A percentile compares a stretch with the other conserved stretches of the same genome.
Conservation (phyloP, 2,113 vertebrate genomes). For the Sapajus apella region DNA sequence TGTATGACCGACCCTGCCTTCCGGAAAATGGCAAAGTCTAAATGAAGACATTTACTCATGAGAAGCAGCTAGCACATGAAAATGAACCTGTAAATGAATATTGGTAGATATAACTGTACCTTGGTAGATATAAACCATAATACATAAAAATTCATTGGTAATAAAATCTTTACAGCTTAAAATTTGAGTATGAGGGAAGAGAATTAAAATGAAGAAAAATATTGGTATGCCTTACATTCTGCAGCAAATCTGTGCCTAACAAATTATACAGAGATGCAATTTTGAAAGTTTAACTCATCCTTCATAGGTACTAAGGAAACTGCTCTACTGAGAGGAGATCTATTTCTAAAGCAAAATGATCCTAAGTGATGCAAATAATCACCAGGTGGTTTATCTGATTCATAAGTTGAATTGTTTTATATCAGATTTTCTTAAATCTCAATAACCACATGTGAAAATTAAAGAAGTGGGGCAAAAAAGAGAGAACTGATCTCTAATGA, state of each 20-base stretch:
- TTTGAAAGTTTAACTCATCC: conserved; percentile 11
- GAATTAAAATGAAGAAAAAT: conserved; percentile 13
- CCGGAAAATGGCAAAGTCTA: background rate
- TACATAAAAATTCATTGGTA: background rate
- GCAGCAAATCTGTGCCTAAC: background rate
- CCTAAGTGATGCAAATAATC: background rate
- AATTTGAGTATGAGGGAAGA: background rate
- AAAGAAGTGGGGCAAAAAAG: background rate
- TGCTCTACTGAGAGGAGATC: background rate
- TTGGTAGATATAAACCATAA: background rate
- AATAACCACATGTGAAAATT: background rate
- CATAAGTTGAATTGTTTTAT: background rate
- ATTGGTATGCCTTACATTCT: background rate
- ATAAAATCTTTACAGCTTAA: conserved; percentile 23
- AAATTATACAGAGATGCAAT: background rate
- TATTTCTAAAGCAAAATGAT: conserved; percentile 21
- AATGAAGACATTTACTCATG: background rate
- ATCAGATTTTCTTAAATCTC: background rate
- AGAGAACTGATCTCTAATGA: background rate
- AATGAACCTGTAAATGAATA: background rate
- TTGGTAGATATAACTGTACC: background rate
- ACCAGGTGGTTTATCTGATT: background rate
- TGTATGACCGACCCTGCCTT: background rate
- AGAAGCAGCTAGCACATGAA: background rate
- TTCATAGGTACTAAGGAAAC: background rate